Evolutionary conservation across 2,113 vertebrate genomes (phyloP).

Genomic region (Apodemus speciosus): DNA sequence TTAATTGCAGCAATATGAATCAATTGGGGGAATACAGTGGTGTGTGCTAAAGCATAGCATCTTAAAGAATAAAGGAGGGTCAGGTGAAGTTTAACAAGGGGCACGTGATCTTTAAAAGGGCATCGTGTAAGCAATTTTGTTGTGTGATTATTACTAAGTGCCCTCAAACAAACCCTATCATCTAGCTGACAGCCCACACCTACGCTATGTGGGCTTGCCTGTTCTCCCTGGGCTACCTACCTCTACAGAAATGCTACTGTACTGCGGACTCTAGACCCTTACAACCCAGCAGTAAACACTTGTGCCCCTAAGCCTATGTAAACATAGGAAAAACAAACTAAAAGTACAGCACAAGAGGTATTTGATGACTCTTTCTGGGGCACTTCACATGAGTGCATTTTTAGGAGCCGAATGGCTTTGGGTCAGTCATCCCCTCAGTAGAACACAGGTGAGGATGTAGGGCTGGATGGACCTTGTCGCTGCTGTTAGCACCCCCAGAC

Average conservation of each 20-base stretch:
- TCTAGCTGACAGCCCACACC: too few species aligned
- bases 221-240: accelerated
- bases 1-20: neutral
- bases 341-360: neutral
- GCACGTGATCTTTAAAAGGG: neutral
- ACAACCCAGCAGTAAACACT: neutral
- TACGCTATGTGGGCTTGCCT: neutral
- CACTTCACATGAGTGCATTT: neutral
- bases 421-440: too few species aligned
- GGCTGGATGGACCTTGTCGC: accelerated
- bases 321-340: neutral
- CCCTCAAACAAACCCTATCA: neutral
- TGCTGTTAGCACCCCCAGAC: neutral
- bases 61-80: neutral
- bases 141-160: neutral
- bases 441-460: neutral
- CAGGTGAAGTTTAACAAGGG: neutral
- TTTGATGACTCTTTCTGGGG: too few species aligned
- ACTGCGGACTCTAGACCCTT: neutral
- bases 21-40: neutral
- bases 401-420: neutral
- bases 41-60: neutral
- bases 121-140: neutral
- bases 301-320: neutral
- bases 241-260: neutral